Conservation (phyloP, 1,140 invertebrate species). For the Scaptodrosophila lebanonensis region DNA sequence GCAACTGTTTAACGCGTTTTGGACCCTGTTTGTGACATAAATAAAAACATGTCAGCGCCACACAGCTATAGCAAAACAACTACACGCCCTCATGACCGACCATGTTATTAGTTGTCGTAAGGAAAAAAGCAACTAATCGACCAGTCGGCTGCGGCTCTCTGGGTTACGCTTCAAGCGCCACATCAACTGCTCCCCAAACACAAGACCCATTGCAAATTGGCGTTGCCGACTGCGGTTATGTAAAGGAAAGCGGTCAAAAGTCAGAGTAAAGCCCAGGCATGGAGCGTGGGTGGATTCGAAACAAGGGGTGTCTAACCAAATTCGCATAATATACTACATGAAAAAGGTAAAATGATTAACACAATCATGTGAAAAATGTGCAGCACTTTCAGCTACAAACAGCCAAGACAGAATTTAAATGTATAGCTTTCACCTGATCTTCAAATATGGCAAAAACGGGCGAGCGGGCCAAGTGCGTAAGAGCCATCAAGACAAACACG, state of each 20-base stretch:
- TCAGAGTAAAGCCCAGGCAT: conserved; percentile 6
- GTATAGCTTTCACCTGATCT: conserved; percentile 63
- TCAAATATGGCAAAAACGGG: conserved; percentile 49
- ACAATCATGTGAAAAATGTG: conserved; percentile 68
- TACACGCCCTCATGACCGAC: background rate
- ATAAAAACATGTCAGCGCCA: conserved; percentile 8
- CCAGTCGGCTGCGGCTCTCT: no score
- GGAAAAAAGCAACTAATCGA: conserved; percentile 19
- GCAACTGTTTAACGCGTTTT: conserved; percentile 56
- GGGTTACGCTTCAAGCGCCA: no score
- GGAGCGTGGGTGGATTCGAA: no score
- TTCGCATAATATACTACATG: conserved; percentile 32
- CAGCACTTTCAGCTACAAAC: conserved; percentile 50
- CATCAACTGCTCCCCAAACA: conserved; percentile 3
- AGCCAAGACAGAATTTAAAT: conserved; percentile 53
- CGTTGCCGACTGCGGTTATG: background rate
- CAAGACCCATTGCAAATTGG: conserved; percentile 10
- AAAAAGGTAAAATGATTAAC: conserved; percentile 49
- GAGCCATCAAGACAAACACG: background rate
- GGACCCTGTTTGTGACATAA: conserved; percentile 20
- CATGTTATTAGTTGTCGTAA: conserved; percentile 26
- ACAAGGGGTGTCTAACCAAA: conserved; percentile 16
- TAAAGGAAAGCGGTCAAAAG: conserved; percentile 56
- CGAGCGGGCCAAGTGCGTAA: conserved; percentile 42
- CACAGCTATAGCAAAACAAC: conserved; percentile 21